Evolutionary conservation across 2,113 vertebrate genomes (phyloP).

Genomic region (Crotalus horridus): DNA sequence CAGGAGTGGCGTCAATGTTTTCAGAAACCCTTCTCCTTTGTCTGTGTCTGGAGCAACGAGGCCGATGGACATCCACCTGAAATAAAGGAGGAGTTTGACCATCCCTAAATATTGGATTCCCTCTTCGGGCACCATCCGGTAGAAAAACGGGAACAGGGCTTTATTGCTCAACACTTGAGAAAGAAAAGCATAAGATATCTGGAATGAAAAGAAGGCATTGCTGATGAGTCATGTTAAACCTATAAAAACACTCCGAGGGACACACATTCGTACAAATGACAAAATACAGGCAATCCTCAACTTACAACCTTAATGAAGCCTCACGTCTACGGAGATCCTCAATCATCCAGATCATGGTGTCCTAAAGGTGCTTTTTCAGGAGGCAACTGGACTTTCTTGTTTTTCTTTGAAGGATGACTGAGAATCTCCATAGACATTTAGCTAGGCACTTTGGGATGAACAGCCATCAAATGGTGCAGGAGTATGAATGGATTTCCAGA

Average conservation of each 20-base stretch:
- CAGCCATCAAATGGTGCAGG: too few species aligned
- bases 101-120: neutral
- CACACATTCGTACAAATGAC: neutral
- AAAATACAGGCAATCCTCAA: neutral
- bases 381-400: too few species aligned
- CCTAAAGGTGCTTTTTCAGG: too few species aligned
- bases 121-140: neutral
- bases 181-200: conserved; percentile 19
- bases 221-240: neutral
- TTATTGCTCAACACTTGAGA: conserved; percentile 8
- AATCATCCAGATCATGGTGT: too few species aligned
- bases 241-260: neutral
- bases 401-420: too few species aligned
- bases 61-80: conserved; percentile 18
- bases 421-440: too few species aligned
- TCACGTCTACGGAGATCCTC: too few species aligned
- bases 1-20: too few species aligned
- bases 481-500: too few species aligned
- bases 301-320: neutral
- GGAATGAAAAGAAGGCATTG: neutral
- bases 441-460: too few species aligned
- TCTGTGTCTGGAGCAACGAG: neutral
- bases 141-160: conserved; percentile 14
- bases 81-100: conserved; percentile 8
- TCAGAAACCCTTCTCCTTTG: too few species aligned